Base-by-base conservation (phyloP, 1,140 invertebrate species). In the Odontomachus brunneus region DNA sequence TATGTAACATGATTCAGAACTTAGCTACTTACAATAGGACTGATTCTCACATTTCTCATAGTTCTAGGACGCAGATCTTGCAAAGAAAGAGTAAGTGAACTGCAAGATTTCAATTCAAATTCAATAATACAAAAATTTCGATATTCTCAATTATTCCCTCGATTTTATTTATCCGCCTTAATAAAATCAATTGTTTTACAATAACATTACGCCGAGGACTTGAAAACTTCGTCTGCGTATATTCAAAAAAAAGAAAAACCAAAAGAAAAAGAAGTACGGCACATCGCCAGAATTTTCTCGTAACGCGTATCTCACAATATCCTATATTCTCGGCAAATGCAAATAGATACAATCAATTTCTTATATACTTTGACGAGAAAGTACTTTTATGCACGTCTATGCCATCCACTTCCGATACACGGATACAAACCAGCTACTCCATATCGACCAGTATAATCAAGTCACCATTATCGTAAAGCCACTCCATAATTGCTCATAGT, bases 371-470 rank as follows among this genome's bases (percentile, higher is more conserved):
- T 72, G 60, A 60, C 55, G 67, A 84, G 62, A 84, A 80, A 84
- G 59, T 84, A 67, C 83, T 63, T 72, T 63, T 82, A 84, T 62
- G 83, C 38, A 82, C 51, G 57, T 82, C 75, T 83, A 53, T 83
- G 38, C 83, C 83, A 73, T 78, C 66, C 59, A 82, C 85, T 91
- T 89, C 86, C 83, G 86, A 73, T 78, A 85, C 49, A 86, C 85
- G 88, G 85, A 90, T 89, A 90, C 88, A 87, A 90, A 83, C 86
- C 60, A 87, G 72, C 83, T 72, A 86, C 74, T 63, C 84, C 86
- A 85, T 85, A 80, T 82, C 67, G 82, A 71, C 76, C 26, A 84
- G 48, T 78, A 81, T 80, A 19, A 81, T 80, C 53, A 57, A 84
- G 76, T 76, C 63, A 66, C 60, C 83, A 65, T 67, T 67, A 73